Conservation (phyloP, 2,888 invertebrate species). For the Pediacus dermestoides region DNA sequence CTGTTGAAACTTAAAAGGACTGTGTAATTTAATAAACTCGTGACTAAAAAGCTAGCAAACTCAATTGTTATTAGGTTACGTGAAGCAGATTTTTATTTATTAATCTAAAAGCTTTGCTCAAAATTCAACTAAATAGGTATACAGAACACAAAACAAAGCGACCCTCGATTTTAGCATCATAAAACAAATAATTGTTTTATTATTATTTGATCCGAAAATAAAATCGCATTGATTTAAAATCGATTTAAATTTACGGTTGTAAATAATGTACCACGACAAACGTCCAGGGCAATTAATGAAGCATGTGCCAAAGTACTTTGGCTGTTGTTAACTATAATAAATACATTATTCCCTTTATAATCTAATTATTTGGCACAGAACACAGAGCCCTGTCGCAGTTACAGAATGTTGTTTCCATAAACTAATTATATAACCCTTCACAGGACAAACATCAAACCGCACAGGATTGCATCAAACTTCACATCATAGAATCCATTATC, state of each 20-base stretch:
- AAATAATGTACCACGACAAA: too few relatives aligned
- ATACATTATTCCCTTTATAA: conserved; percentile 35
- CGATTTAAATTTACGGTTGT: too few relatives aligned
- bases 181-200: too few relatives aligned
- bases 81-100: conserved; percentile 1
- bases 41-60: conserved; percentile 43
- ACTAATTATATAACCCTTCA: conserved; percentile 42
- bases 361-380: conserved; percentile 27
- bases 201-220: too few relatives aligned
- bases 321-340: conserved; percentile 36
- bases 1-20: conserved; percentile 42
- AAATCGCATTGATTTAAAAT: too few relatives aligned
- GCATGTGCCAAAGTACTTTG: conserved; percentile 25
- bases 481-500: conserved; percentile 1
- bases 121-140: too few relatives aligned
- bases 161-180: too few relatives aligned
- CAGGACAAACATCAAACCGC: conserved; percentile 38
- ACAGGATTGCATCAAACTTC: conserved; percentile 31
- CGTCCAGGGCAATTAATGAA: too few relatives aligned
- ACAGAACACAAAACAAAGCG: too few relatives aligned
- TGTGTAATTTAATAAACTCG: conserved; percentile 39
- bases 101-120: too few relatives aligned
- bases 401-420: conserved; percentile 41
- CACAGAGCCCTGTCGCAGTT: conserved; percentile 31
- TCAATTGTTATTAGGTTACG: conserved; percentile 23